These are phyloP conservation scores for Tangara arthus DNA, from an alignment of 2,797 vertebrate genomes.

Conservation along the genomic window DNA sequence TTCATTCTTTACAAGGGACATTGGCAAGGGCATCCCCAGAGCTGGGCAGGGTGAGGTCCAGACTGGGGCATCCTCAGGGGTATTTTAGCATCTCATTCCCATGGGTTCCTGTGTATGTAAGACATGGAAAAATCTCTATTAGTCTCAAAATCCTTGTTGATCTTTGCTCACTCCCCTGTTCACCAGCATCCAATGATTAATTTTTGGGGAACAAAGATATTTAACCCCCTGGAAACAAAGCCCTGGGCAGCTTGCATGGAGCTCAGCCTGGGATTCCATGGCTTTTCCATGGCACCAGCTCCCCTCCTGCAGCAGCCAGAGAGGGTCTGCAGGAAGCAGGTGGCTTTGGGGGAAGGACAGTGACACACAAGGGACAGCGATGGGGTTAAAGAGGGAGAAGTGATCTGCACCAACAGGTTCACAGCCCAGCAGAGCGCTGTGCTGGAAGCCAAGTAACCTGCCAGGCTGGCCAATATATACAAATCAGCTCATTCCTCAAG, in stretches of 20 bases:
- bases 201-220: not conserved
- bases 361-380: not conserved
- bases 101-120: not conserved
- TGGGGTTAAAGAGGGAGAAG: not conserved
- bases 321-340: not conserved
- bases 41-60: accelerated
- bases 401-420: not conserved
- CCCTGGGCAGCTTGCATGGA: accelerated
- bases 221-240: not conserved
- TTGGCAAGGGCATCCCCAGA: not conserved
- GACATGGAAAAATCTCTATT: accelerated
- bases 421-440: not conserved
- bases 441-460: slow-evolving; percentile 19
- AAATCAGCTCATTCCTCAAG: slow-evolving; percentile 46
- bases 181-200: not conserved
- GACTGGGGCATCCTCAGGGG: not conserved
- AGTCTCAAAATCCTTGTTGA: not conserved
- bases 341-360: not conserved
- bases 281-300: not conserved
- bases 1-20: not conserved
- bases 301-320: not conserved
- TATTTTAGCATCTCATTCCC: not conserved
- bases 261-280: not conserved
- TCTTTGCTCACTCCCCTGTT: not conserved
- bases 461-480: slow-evolving; percentile 13